Evolutionary conservation across 2,888 invertebrate species (phyloP), one percentile per base, ranked within the genome.

Genomic region (Sympetrum striolatum): DNA sequence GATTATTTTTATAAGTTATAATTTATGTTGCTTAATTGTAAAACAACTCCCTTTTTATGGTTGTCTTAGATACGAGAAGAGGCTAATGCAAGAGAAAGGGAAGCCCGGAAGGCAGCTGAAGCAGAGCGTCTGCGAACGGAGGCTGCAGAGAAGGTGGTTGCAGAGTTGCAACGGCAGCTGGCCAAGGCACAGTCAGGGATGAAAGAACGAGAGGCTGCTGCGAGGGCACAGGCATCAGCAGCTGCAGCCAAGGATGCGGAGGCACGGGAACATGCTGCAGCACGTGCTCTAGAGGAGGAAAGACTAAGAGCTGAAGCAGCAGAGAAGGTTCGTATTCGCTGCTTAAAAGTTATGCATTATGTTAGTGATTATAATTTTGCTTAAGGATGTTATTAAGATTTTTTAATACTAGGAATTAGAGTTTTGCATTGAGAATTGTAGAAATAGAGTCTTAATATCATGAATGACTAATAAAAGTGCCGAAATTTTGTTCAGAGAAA

Each of bases 271-370:
- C 96, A 96, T 93, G 96, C 96, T 92, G 95, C 96, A 12, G 96
- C 96, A 93, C 95, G 96, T 44, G 96, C 96, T 2, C 95, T 96
- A 8, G 96, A 96, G 93, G 96, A 96, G 91, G 95, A 96, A 91
- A 79, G 92, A n/a, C 39, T 86, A 14, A 86, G 86, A 60, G 86
- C 86, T 22, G 86, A 86, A 60, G 86, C 86, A n/a, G 86, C 86
- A n/a, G 86, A 86, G 86, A 86, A 86, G 86, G 86, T 86, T 35
- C 14, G 25, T 18, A 82, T 58, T 31, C 44, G 10, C 10, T 44
- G 44, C 10, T 0, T 44, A 8, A 44, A 8, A 44, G 10, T 44
- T 44, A 44, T 44, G 10, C 10, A 44, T 44, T 44, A 44, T 44
- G 10, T 8, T 1, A 18, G 15, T 53, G 10, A 44, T 44, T 44